Base-by-base conservation (phyloP, 1,140 invertebrate species). In the Drosophila varians region DNA sequence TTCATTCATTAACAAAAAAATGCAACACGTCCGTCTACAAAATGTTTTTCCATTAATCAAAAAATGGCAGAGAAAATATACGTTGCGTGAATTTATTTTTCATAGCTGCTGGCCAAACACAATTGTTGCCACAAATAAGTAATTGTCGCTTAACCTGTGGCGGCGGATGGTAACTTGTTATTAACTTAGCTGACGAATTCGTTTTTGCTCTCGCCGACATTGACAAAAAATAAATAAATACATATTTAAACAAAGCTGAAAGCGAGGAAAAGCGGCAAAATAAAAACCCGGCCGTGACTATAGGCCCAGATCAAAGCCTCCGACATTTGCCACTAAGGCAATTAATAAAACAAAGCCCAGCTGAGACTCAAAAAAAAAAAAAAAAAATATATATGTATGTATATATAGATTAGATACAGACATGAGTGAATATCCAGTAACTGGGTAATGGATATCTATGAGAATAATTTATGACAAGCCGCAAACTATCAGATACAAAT, bases 41-140 rank as follows among this genome's bases (percentile, higher is more conserved):
- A 80, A 68, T 80, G 82, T 80, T 80, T 84, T 86, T 61, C 76
- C 76, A 84, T 84, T 84, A 84, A 84, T 84, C 80, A 84, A 79
- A 80, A 69, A 70, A 82, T 60, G 53, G 36, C 53, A 28, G 46
- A 19, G 43, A 64, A 64, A 64, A 62, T 62, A 61, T 34, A 26
- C 18, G 21, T 6, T 58, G 28, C 58, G 19, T 61, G 38, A 42
- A 42, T 42, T 42, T 42, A 19, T 18, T 42, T 42, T 19, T 42
- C 16, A 52, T 61, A 48, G 78, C 43, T 57, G 43, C 36, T 72
- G 61, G 34, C 56, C 71, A 75, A 72, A 72, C 80, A 86, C 80
- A 86, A 86, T 86, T 84, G 79, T 75, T 71, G 60, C 62, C 56
- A 62, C 70, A 77, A 74, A 74, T 78, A 77, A 74, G 69, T 78